phyloP scores from a whole-genome alignment of 2,797 vertebrate genomes.

The Parambassis ranga region DNA sequence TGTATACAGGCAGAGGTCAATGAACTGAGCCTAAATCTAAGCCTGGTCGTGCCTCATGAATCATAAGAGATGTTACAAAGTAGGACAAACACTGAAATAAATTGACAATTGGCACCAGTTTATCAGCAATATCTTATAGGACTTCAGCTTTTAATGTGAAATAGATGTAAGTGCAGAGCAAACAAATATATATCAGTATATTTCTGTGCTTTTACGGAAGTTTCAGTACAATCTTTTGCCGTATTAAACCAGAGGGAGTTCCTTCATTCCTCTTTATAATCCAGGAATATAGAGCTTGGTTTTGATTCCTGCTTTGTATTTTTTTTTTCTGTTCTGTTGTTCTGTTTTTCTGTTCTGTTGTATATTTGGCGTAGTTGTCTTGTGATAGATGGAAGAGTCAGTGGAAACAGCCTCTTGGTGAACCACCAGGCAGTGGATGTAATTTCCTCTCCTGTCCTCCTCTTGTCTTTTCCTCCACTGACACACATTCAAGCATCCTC shows the following conservation, averaged over 20 bases:
- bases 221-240: too few relatives aligned
- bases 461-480: constrained; percentile 47
- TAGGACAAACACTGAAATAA: not conserved
- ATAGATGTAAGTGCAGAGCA: too few relatives aligned
- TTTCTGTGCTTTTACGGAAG: too few relatives aligned
- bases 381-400: not conserved
- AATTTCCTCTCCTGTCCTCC: not conserved
- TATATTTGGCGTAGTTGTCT: not conserved
- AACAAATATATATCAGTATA: too few relatives aligned
- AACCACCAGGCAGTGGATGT: constrained; percentile 19
- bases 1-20: not conserved
- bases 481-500: constrained; percentile 61
- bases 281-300: too few relatives aligned
- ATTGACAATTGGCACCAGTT: too few relatives aligned
- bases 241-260: not conserved
- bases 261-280: not conserved
- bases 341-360: not conserved
- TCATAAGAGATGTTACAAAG: not conserved
- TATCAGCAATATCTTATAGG: too few relatives aligned
- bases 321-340: not conserved
- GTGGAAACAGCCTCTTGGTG: constrained; percentile 1
- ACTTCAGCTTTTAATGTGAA: too few relatives aligned
- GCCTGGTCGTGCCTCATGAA: not conserved
- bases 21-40: not conserved
- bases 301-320: not conserved